These are phyloP conservation scores for Eupithecia subumbrata DNA, from an alignment of 2,888 invertebrate species.

Conservation along the genomic window DNA sequence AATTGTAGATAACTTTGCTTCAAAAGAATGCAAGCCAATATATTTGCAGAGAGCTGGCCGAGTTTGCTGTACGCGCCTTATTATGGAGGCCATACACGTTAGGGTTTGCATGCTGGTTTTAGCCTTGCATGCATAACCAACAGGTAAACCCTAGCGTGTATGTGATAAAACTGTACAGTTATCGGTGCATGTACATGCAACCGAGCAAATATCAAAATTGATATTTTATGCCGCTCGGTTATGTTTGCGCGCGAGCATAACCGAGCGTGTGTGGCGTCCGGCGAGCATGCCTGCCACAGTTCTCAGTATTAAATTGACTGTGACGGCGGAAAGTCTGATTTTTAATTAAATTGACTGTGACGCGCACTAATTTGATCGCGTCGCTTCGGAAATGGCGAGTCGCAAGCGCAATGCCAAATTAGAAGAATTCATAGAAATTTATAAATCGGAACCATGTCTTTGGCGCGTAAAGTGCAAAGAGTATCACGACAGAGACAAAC, in stretches of 20 bases:
- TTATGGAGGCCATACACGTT: slow-evolving; percentile 31
- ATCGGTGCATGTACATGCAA: no score
- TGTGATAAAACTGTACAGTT: no score
- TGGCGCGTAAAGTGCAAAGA: no score
- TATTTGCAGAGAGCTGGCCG: no score
- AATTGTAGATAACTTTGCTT: no score
- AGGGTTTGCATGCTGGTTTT: slow-evolving; percentile 35
- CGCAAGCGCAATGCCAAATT: slow-evolving; percentile 26
- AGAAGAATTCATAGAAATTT: slow-evolving; percentile 28
- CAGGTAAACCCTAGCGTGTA: slow-evolving; percentile 34
- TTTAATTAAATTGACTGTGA: slow-evolving; percentile 21
- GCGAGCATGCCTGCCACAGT: slow-evolving; percentile 31
- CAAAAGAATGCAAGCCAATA: no score
- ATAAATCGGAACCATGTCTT: slow-evolving; percentile 26
- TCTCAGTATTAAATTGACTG: no score
- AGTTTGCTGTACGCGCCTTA: no score
- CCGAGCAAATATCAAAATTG: neutral
- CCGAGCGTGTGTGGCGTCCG: slow-evolving; percentile 36
- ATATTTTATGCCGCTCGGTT: slow-evolving; percentile 31
- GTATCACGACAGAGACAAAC: no score
- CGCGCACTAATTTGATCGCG: slow-evolving; percentile 15
- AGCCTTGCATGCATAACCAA: slow-evolving; percentile 35
- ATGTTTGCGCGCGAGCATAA: slow-evolving; percentile 11
- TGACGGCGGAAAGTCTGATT: no score
- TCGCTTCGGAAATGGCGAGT: slow-evolving; percentile 19